Evolutionary conservation across 2,797 vertebrate genomes (phyloP), one percentile per base, ranked within the genome.

Genomic region (Microctenopoma stevenorrisi): DNA sequence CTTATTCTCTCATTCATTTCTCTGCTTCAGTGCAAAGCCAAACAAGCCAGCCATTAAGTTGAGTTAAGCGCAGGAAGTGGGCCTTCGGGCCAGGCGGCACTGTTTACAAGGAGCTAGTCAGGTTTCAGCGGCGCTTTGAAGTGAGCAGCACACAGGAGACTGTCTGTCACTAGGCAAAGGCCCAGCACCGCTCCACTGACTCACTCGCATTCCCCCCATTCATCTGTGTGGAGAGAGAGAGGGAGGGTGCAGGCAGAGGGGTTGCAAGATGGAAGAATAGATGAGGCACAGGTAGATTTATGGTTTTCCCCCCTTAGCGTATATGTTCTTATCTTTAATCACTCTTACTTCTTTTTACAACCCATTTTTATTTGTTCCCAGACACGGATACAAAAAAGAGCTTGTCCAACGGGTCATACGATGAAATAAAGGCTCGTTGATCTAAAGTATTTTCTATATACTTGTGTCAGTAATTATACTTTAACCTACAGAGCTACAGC

Each of bases 11-110:
- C 61, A 13, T 79, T 82, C 82, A 74, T 68, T 72, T 85, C 87
- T 83, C 82, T 81, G 90, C 89, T 91, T 85, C 88, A 67, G 75
- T 85, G 87, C 88, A 88, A 91, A 92, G 86, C 88, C 90, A 93
- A 93, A 93, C 91, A 93, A 91, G 84, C 86, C 87, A 70, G 83
- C 90, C 88, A 92, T 93, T 93, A 93, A 88, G 88, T 83, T 84
- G 90, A 92, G 89, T 89, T 88, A 91, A 92, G 91, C 85, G 81
- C 91, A 93, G 92, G 92, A 94, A 94, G 92, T 84, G 88, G 88
- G 89, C 88, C 90, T 88, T 86, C 71, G 72, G 91, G 92, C 89
- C 89, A 83, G 91, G 88, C 91, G 79, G 85, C 79, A 76, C 90
- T 90, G 88, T 94, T 93, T 93, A 92, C 88, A 91, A 86, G 91